Conservation (phyloP, 2,888 invertebrate species). For the Antheraea assamensis region DNA sequence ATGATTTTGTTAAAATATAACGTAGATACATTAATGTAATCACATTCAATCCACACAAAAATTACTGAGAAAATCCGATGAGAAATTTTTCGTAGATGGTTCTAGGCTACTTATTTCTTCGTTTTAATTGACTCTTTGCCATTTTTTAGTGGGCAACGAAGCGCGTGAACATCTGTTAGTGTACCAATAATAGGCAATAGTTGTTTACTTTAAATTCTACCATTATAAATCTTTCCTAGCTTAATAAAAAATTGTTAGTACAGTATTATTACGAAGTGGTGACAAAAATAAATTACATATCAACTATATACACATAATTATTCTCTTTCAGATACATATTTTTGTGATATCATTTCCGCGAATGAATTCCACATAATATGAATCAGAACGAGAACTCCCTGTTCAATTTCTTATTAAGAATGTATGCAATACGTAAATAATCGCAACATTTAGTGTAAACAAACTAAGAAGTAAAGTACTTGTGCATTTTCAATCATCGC, state of each 20-base stretch:
- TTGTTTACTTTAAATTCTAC: neutral
- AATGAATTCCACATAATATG: slow-evolving; percentile 37
- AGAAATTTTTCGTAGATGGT: too few relatives aligned
- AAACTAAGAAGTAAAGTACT: slow-evolving; percentile 43
- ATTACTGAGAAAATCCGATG: too few relatives aligned
- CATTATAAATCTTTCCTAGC: neutral
- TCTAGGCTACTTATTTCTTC: too few relatives aligned
- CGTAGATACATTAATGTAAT: too few relatives aligned
- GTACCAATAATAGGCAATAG: too few relatives aligned
- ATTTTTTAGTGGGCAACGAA: too few relatives aligned
- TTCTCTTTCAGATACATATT: neutral
- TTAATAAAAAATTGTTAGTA: neutral
- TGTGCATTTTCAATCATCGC: slow-evolving; percentile 21
- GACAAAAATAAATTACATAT: neutral
- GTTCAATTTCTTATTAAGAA: slow-evolving; percentile 32
- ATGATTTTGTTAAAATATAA: too few relatives aligned
- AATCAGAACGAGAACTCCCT: slow-evolving; percentile 44
- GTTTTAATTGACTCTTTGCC: too few relatives aligned
- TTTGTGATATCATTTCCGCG: slow-evolving; percentile 41
- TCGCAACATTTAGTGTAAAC: slow-evolving; percentile 39
- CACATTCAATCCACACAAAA: too few relatives aligned
- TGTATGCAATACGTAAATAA: slow-evolving; percentile 34
- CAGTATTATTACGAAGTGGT: neutral
- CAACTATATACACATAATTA: neutral
- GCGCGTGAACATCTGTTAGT: too few relatives aligned